Percentiles rank a stretch among this genome's conserved stretches.
These are phyloP conservation scores for Ectemnius continuus DNA, from an alignment of 2,888 invertebrate species.

Conservation along the genomic window DNA sequence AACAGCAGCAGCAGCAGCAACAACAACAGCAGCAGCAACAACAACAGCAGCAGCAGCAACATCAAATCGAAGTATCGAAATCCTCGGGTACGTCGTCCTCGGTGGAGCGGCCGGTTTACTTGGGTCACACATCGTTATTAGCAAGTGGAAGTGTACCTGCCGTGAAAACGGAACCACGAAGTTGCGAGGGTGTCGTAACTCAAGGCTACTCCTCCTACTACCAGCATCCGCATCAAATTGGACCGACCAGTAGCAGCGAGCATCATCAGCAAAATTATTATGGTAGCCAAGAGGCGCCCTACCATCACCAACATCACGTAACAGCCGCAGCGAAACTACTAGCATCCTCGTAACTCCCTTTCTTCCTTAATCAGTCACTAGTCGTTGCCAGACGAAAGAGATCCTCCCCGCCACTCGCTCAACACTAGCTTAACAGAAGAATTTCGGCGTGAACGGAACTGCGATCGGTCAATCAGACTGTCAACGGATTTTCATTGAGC, in stretches of 20 bases:
- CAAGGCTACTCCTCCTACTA: slow-evolving; percentile 75
- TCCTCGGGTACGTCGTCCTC: slow-evolving; percentile 65
- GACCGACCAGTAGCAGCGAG: slow-evolving; percentile 70
- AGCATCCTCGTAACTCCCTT: slow-evolving; percentile 85
- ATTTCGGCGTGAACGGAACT: too few relatives aligned
- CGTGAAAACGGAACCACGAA: slow-evolving; percentile 76
- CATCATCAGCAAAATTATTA: slow-evolving; percentile 75
- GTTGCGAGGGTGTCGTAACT: slow-evolving; percentile 73
- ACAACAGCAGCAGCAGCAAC: slow-evolving; percentile 68
- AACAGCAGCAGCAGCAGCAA: slow-evolving; percentile 64
- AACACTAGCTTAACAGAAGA: too few relatives aligned
- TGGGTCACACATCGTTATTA: slow-evolving; percentile 81
- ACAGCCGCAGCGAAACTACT: slow-evolving; percentile 90
- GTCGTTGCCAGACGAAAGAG: too few relatives aligned
- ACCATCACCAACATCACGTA: slow-evolving; percentile 91
- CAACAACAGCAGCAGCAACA: slow-evolving; percentile 68
- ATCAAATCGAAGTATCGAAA: slow-evolving; percentile 70
- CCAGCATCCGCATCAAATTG: slow-evolving; percentile 76
- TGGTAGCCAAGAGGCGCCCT: slow-evolving; percentile 82
- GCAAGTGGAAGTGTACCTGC: slow-evolving; percentile 76
- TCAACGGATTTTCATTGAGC: too few relatives aligned
- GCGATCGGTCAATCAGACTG: too few relatives aligned
- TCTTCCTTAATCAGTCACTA: background rate
- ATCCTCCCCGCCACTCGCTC: too few relatives aligned
- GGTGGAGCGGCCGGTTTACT: slow-evolving; percentile 76